phyloP scores from a whole-genome alignment of 2,888 invertebrate species.

The Griposia aprilina region DNA sequence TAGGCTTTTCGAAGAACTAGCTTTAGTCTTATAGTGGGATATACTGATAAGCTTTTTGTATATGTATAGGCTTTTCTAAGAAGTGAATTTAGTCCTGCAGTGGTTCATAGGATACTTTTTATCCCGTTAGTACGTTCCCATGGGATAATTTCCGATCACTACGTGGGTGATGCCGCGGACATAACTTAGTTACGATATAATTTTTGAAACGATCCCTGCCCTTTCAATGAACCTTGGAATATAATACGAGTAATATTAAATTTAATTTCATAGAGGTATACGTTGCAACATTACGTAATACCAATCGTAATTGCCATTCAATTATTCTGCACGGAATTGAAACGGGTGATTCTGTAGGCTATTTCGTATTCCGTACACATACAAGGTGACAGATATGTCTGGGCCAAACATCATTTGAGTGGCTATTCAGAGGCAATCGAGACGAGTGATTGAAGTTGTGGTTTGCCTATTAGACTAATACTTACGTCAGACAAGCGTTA shows the following conservation, averaged over 20 bases:
- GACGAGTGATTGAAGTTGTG: not conserved
- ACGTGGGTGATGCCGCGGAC: no score
- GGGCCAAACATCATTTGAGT: conserved; percentile 12
- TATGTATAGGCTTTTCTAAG: not conserved
- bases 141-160: no score
- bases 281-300: not conserved
- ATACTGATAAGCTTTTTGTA: not conserved
- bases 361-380: conserved; percentile 15
- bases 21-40: not conserved
- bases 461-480: not conserved
- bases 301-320: not conserved
- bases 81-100: not conserved
- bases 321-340: conserved; percentile 8
- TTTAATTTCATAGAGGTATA: not conserved
- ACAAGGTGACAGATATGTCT: conserved; percentile 12
- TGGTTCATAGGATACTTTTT: no score
- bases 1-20: not conserved
- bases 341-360: not conserved
- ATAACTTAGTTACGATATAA: no score
- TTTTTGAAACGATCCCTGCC: no score
- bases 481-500: not conserved
- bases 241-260: no score
- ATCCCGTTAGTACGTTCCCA: not conserved
- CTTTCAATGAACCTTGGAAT: no score
- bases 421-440: conserved; percentile 9